A percentile compares a stretch with the other conserved stretches of the same genome.
Conservation (phyloP, 2,888 invertebrate genomes). For the Xylota sylvarum region DNA sequence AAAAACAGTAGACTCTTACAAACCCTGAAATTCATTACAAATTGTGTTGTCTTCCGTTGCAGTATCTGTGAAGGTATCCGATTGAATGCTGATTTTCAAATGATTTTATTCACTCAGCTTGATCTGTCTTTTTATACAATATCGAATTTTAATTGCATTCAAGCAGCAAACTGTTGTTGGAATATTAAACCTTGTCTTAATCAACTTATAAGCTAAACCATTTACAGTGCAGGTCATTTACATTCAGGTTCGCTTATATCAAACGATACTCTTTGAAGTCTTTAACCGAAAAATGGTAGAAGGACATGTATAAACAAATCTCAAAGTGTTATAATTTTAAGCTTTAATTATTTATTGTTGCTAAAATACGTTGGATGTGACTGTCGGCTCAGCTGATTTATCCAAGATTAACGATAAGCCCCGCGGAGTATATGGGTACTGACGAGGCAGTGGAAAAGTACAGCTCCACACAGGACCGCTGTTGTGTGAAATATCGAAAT, state of each 20-base stretch:
- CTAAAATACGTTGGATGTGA: not conserved
- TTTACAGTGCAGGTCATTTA: slow-evolving; percentile 8
- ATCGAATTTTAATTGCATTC: slow-evolving; percentile 4
- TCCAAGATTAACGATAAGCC: not conserved
- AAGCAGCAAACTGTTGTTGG: not conserved
- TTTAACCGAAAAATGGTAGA: slow-evolving; percentile 14
- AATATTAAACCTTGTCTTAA: slow-evolving; percentile 4
- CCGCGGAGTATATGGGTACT: not conserved
- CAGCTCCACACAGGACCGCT: not conserved
- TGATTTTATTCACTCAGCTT: not conserved
- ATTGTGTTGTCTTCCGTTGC: not conserved
- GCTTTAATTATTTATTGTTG: slow-evolving; percentile 2
- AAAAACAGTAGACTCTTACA: not conserved
- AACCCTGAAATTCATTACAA: slow-evolving; percentile 29
- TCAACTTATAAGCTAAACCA: not conserved
- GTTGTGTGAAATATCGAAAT: no score
- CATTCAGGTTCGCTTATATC: slow-evolving; percentile 2
- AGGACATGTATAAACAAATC: not conserved
- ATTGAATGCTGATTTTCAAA: not conserved
- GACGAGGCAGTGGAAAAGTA: not conserved
- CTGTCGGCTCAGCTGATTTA: not conserved
- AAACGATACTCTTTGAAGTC: not conserved
- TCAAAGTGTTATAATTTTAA: slow-evolving; percentile 1
- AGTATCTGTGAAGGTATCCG: slow-evolving; percentile 1
- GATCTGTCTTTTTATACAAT: slow-evolving; percentile 31